A percentile compares a stretch with the other conserved stretches of the same genome.
Conservation (phyloP, 2,113 vertebrate genomes). For the Oreotrochilus melanogaster region DNA sequence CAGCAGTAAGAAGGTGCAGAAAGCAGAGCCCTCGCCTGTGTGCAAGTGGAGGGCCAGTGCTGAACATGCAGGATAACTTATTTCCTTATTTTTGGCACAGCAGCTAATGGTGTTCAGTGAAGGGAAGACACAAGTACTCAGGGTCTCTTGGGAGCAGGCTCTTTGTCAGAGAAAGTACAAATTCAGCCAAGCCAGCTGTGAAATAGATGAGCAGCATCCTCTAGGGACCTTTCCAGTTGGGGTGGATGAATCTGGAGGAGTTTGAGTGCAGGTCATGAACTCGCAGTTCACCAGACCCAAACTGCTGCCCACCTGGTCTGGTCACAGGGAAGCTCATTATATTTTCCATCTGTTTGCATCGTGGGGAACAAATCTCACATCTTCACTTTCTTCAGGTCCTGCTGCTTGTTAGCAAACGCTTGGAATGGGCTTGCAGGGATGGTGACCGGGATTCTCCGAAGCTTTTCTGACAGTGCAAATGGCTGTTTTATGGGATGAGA, state of each 20-base stretch:
- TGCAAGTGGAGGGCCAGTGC: neutral
- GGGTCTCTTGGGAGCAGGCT: neutral
- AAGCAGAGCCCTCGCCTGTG: neutral
- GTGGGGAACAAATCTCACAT: neutral
- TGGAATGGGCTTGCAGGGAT: neutral
- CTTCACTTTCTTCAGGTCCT: neutral
- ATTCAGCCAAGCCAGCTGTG: constrained; percentile 51
- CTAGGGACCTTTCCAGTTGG: constrained; percentile 29
- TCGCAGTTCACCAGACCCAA: constrained; percentile 7
- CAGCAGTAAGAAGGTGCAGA: neutral
- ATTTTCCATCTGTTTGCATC: constrained; percentile 51
- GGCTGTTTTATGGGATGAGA: neutral
- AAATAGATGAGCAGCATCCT: constrained; percentile 37
- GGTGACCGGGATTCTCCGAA: neutral
- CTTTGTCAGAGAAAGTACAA: constrained; percentile 43
- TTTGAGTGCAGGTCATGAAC: constrained; percentile 65
- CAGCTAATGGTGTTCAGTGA: neutral
- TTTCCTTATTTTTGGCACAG: neutral
- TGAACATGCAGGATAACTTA: neutral
- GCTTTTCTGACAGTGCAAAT: neutral
- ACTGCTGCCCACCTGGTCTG: constrained; percentile 59
- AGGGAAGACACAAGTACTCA: constrained; percentile 16
- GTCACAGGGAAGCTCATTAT: constrained; percentile 40
- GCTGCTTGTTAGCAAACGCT: neutral
- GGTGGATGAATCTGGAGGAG: constrained; percentile 59